Conservation (phyloP, 1,140 invertebrate species). For the Coenobita brevimanus region DNA sequence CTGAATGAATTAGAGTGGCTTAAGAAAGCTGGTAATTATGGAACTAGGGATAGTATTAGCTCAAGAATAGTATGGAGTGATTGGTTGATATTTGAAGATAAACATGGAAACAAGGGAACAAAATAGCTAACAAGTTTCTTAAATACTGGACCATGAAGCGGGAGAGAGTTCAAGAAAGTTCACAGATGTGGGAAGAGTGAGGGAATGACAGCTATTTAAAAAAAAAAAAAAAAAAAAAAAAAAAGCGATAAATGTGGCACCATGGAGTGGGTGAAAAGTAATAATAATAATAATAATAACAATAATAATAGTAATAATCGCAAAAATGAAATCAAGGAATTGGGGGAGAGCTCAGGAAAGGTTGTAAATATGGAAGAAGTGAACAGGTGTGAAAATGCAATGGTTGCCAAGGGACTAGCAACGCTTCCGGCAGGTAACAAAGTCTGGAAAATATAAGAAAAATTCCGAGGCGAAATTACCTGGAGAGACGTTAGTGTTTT, state of each 20-base stretch:
- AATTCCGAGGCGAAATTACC: too few species aligned
- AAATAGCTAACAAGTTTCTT: too few species aligned
- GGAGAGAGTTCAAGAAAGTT: not conserved
- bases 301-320: not conserved
- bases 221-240: not conserved
- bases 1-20: too few species aligned
- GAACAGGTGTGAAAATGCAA: not conserved
- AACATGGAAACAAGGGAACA: too few species aligned
- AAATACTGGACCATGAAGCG: not conserved
- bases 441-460: too few species aligned
- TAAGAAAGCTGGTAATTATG: too few species aligned
- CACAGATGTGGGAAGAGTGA: not conserved
- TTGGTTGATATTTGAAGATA: too few species aligned
- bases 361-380: not conserved
- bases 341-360: not conserved
- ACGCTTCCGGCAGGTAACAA: too few species aligned
- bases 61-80: too few species aligned
- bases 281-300: not conserved
- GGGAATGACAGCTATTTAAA: too few species aligned
- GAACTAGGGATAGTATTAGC: too few species aligned
- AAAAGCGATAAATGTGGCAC: not conserved
- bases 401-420: not conserved
- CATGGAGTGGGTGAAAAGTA: not conserved
- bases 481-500: too few species aligned
- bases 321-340: not conserved